Base-by-base conservation (phyloP, 2,888 invertebrate genomes). In the Isotomurus palustris region DNA sequence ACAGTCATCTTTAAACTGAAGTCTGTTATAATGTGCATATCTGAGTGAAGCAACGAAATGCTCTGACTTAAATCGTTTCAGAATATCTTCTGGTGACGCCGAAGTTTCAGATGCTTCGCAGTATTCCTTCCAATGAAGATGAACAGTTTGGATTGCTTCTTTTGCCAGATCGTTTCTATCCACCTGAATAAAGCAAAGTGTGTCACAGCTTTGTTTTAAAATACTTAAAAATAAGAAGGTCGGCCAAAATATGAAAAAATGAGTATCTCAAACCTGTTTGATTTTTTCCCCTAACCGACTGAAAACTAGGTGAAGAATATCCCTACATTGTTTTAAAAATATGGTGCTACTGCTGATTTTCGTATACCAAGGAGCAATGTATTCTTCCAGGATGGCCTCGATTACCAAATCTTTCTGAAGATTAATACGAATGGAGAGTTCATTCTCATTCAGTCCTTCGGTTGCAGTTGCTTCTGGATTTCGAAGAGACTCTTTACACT, bases 351-450 rank as follows among this genome's bases (percentile, higher is more conserved):
- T 71, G 64, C 79, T 80, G 49, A 81, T 76, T 62, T 75, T 73
- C 49, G 73, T 72, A 62, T 80, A 81, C 81, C 81, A 81, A 56
- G 75, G 75, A 32, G 72, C 73, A 52, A 81, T 74, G 66, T 77
- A 79, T 60, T 76, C 76, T n/a, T 72, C 66, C 49, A 80, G 76
- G 53, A 81, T 77, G 53, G 79, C 78, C 47, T 71, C 70, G 17
- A 76, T 72, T 44, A 79, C 78, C 69, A 54, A 40, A 47, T 67
- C 66, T 40, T 64, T 61, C 54, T 70, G 70, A 45, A 60, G 51
- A 40, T 55, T 55, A 48, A 69, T 51, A 19, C 62, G 56, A 17
- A 56, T 28, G n/a, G 66, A 60, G 29, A 64, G 53, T 27, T 62
- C 65, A 40, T 60, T 56, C 19, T 59, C 52, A 27, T 57, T 59